A percentile compares a stretch with the other conserved stretches of the same genome.
phyloP scores from a whole-genome alignment of 2,797 vertebrate species.

The Graptemys geographica region DNA sequence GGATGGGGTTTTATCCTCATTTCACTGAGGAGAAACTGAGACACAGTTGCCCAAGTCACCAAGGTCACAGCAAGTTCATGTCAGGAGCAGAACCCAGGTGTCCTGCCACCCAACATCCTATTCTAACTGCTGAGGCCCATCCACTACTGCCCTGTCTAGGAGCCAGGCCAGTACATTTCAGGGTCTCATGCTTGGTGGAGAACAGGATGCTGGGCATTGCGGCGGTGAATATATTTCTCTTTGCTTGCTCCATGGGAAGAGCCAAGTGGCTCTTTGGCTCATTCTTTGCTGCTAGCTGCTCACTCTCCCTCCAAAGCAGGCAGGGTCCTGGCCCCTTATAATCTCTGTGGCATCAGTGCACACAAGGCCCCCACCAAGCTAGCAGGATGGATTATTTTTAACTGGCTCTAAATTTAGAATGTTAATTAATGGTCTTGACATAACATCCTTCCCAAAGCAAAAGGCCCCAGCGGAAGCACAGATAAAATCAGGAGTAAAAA shows the following conservation, averaged over 20 bases:
- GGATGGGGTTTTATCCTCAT: neutral
- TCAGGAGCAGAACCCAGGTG: neutral
- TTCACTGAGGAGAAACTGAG: neutral
- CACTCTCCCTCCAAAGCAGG: neutral
- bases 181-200: neutral
- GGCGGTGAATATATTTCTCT: neutral
- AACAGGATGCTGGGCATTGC: neutral
- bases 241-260: accelerated
- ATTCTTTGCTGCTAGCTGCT: neutral
- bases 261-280: neutral
- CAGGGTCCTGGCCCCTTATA: neutral
- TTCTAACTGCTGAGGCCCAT: neutral
- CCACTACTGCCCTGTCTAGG: neutral
- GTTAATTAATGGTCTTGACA: constrained; percentile 64
- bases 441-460: constrained; percentile 41
- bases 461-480: neutral
- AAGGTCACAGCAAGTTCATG: neutral
- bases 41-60: neutral
- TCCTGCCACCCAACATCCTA: neutral
- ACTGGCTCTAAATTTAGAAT: constrained; percentile 15
- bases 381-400: constrained; percentile 64
- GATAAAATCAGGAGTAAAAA: neutral
- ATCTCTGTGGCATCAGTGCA: neutral
- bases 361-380: neutral
- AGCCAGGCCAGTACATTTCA: neutral